Percentiles rank a stretch among this genome's conserved stretches.
These are phyloP conservation scores for Xerus rutilus DNA, from an alignment of 2,797 vertebrate species.

Conservation along the genomic window DNA sequence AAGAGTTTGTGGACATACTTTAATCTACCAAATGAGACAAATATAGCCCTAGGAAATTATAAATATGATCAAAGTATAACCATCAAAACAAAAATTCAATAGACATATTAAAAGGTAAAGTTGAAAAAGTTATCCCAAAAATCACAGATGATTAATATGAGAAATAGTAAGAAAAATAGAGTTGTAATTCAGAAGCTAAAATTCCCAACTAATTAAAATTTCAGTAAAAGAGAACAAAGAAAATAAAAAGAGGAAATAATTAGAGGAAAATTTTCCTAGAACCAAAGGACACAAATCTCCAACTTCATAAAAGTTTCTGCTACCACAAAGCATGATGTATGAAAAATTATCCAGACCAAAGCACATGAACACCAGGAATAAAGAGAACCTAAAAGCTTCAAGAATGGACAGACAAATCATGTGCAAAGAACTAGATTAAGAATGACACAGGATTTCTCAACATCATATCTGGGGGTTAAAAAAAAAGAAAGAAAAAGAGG, in stretches of 20 bases:
- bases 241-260: background rate
- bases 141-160: background rate
- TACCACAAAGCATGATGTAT: background rate
- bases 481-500: background rate
- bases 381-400: background rate
- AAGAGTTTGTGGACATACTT: slow-evolving; percentile 35
- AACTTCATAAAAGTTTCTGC: slow-evolving; percentile 23
- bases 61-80: slow-evolving; percentile 1
- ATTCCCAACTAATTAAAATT: slow-evolving; percentile 34
- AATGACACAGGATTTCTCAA: background rate
- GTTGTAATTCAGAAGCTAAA: slow-evolving; percentile 44
- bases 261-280: background rate
- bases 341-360: slow-evolving; percentile 39
- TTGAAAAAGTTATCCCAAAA: background rate
- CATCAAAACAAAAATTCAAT: slow-evolving; percentile 59
- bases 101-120: background rate
- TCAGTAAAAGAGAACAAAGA: slow-evolving; percentile 41
- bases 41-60: slow-evolving; percentile 5
- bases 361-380: background rate
- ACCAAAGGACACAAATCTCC: slow-evolving; percentile 24
- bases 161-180: background rate
- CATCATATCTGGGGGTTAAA: background rate
- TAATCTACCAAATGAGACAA: slow-evolving; percentile 12
- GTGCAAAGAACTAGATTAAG: background rate
- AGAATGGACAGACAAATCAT: background rate